Evolutionary conservation across 2,888 invertebrate genomes (phyloP), one percentile per base, ranked within the genome.

Genomic region (Drosophila fungiperda): DNA sequence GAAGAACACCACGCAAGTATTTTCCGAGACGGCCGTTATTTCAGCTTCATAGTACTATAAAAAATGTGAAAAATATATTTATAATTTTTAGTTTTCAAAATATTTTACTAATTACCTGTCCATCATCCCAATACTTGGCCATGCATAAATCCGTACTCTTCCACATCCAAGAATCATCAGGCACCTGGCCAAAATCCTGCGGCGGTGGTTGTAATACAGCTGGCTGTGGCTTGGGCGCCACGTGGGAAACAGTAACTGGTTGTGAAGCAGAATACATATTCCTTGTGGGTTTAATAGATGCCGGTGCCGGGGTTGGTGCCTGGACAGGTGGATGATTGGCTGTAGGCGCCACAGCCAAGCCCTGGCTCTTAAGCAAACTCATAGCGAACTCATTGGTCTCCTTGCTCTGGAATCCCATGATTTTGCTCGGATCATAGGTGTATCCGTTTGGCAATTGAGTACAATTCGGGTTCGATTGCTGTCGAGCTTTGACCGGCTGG

Each of bases 51-150:
- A 97, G 93, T 96, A 97, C 96, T 97, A 93, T 55, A 53, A 20
- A 12, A 55, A 53, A 45, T 15, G 9, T 17, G 15, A 15, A 20
- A n/a, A 23, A n/a, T 23, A 20, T 23, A 45, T 45, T 15, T 23
- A 15, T 26, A 8, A 23, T 8, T 23, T 23, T 23, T 15, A 45
- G 23, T 15, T 45, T 23, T 4, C 4, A n/a, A 52, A 42, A 15
- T n/a, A 8, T 15, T 1, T 23, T 8, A 8, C 17, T 32, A 90
- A 94, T 94, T 92, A 97, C 97, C 94, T 96, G 96, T 89, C 96
- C 96, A 93, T 98, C 98, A 92, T 98, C 98, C 98, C 98, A 98
- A 93, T 98, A 98, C 90, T 97, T 97, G 9, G 98, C 98, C 93
- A 97, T 94, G 91, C 97, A 97, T 71, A 96, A 95, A 91, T 98